Evolutionary conservation across 2,797 vertebrate genomes (phyloP).

Genomic region (Strix occidentalis): DNA sequence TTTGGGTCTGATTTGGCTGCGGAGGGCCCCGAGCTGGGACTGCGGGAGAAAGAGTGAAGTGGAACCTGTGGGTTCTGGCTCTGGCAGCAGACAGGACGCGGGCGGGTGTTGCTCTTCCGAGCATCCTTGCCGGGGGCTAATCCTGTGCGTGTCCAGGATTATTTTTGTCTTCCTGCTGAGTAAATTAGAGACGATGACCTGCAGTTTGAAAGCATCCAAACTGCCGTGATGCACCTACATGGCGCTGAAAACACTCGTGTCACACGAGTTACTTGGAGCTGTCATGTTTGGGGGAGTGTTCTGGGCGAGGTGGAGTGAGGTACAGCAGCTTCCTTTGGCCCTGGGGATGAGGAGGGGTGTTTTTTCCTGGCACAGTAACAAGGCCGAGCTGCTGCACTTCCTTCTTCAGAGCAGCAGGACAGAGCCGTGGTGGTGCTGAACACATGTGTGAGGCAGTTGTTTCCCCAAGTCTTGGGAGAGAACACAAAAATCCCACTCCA

Average conservation of each 20-base stretch:
- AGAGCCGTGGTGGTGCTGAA: no score
- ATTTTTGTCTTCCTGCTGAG: neutral
- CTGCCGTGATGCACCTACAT: accelerated
- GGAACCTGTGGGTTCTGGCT: neutral
- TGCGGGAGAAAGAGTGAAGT: neutral
- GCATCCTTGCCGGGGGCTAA: neutral
- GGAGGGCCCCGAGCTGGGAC: accelerated
- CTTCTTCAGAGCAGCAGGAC: no score
- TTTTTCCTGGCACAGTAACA: no score
- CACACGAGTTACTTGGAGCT: no score
- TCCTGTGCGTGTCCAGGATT: neutral
- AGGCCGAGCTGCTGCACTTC: no score
- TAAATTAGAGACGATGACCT: neutral
- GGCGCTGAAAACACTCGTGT: accelerated
- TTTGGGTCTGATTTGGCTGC: neutral
- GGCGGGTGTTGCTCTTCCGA: neutral
- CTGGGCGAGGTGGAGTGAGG: no score
- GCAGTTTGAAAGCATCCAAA: neutral
- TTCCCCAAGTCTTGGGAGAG: no score
- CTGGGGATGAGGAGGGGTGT: no score
- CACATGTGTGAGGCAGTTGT: no score
- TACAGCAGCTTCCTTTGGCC: neutral
- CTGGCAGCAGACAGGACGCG: accelerated
- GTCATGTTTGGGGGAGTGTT: neutral
- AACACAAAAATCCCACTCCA: no score